phyloP scores from a whole-genome alignment of 2,888 invertebrate genomes.

The Morpho deidamia region DNA sequence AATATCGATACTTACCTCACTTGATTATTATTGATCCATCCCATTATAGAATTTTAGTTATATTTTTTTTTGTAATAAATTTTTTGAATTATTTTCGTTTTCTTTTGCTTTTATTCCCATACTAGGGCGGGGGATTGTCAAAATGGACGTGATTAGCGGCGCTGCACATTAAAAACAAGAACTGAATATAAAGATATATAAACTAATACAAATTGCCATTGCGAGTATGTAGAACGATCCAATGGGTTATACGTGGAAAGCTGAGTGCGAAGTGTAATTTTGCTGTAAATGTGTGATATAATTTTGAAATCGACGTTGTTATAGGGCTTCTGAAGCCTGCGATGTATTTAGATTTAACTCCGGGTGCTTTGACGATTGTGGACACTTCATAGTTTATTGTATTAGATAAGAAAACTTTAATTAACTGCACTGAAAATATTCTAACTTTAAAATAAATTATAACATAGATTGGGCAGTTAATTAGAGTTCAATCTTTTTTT shows the following conservation, averaged over 20 bases:
- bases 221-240: slow-evolving; percentile 45
- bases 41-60: slow-evolving; percentile 43
- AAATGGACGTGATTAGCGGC: slow-evolving; percentile 67
- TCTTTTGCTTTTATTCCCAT: slow-evolving; percentile 41
- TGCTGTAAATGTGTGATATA: slow-evolving; percentile 75
- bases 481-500: slow-evolving; percentile 43
- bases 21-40: slow-evolving; percentile 35
- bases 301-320: slow-evolving; percentile 68
- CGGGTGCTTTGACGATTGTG: slow-evolving; percentile 78
- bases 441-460: slow-evolving; percentile 8
- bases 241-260: slow-evolving; percentile 50
- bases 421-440: slow-evolving; percentile 21
- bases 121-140: slow-evolving; percentile 67
- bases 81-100: slow-evolving; percentile 46
- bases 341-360: slow-evolving; percentile 74
- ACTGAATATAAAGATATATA: slow-evolving; percentile 48
- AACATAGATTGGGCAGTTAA: slow-evolving; percentile 40
- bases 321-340: slow-evolving; percentile 72
- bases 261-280: slow-evolving; percentile 65
- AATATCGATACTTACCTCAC: slow-evolving; percentile 34
- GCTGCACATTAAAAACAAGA: slow-evolving; percentile 65
- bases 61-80: slow-evolving; percentile 62
- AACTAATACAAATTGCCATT: slow-evolving; percentile 46
- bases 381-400: slow-evolving; percentile 73
- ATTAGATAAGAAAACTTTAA: slow-evolving; percentile 45